Evolutionary conservation across 2,888 invertebrate genomes (phyloP), one percentile per base, ranked within the genome.

Genomic region (Blera fallax): DNA sequence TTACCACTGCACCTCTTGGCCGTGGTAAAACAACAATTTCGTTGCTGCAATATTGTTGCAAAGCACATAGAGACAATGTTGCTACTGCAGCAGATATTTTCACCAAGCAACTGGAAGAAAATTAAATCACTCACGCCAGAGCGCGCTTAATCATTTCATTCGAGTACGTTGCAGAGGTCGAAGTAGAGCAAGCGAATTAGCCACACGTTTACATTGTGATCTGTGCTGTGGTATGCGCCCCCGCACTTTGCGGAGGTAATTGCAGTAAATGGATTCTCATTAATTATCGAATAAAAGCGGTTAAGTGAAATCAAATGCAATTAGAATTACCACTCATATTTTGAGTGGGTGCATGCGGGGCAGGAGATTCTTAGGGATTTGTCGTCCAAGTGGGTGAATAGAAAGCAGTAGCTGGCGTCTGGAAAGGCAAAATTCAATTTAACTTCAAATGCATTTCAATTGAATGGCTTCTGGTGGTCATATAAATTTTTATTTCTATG

Each of bases 61-160:
- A 40, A 16, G 62, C 27, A 67, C 16, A 60, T 37, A 37, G 54
- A 56, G 54, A 72, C 72, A 65, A 32, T 65, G 73, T 73, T 54
- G 78, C 65, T 32, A 18, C 56, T 48, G 37, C 32, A 40, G 37
- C 32, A 40, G 40, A 5, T 14, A 32, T 24, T 29, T 73, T 24
- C 50, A 27, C 67, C 67, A 50, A 58, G 64, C 76, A 72, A 54
- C 60, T 78, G 72, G 72, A 83, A 83, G 29, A 8, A 77, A 73
- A 73, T 78, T 67, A 48, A 79, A 84, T 79, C 78, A 58, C 83
- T 84, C 48, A 69, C 83, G 64, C 79, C 56, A 48, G 74, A 84
- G 16, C 43, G 79, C 52, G 48, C 83, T 64, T 58, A 72, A 77
- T 77, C 70, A 77, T 82, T 58, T 14, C 60, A 62, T 18, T 37